Conservation (phyloP, 2,888 invertebrate species). For the Orthosia incerta region DNA sequence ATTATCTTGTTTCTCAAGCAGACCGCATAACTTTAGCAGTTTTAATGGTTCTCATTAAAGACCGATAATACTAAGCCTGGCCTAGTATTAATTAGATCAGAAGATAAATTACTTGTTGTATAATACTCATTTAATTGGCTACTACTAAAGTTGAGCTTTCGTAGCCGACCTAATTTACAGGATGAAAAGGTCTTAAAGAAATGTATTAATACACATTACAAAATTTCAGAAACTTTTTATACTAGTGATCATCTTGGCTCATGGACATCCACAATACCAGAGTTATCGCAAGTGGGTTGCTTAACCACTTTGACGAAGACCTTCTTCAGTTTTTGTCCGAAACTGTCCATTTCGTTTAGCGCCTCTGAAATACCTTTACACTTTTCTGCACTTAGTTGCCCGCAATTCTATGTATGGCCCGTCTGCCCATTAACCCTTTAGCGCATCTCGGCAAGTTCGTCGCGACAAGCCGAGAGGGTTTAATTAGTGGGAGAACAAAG, state of each 20-base stretch:
- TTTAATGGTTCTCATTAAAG: conserved; percentile 5
- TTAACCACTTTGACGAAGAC: too few species aligned
- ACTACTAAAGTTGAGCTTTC: background rate
- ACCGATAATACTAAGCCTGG: background rate
- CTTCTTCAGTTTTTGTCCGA: too few species aligned
- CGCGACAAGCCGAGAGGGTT: conserved; percentile 71
- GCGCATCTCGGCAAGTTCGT: conserved; percentile 63
- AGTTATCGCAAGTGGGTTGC: too few species aligned
- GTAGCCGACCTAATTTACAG: background rate
- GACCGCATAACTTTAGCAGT: background rate
- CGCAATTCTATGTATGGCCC: conserved; percentile 1
- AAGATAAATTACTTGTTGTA: background rate
- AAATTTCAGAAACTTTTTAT: too few species aligned
- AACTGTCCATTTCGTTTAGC: too few species aligned
- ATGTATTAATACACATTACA: too few species aligned
- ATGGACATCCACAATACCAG: too few species aligned
- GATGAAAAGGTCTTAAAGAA: background rate
- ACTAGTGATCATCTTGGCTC: too few species aligned
- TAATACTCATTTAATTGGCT: conserved; percentile 11
- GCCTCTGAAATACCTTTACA: background rate
- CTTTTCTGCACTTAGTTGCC: background rate
- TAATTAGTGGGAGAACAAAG: conserved; percentile 78
- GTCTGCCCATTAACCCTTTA: conserved; percentile 42
- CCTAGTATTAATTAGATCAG: background rate
- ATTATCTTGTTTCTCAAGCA: background rate